Evolutionary conservation across 2,113 vertebrate species (phyloP), one percentile per base, ranked within the genome.

Genomic region (Eretmodus cyanostictus): DNA sequence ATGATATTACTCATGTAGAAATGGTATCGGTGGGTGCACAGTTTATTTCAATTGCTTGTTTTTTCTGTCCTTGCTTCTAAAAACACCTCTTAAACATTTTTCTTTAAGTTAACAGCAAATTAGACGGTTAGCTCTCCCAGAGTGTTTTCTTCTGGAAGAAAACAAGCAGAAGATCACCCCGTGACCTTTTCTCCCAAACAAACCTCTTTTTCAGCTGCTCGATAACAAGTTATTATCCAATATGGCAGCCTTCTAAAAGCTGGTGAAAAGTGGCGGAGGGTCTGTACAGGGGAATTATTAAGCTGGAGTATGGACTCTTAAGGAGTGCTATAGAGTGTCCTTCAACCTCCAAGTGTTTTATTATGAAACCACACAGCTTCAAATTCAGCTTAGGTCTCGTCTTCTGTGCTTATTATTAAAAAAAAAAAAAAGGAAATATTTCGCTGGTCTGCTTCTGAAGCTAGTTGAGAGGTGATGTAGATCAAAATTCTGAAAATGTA

Each of bases 171-270:
- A 85, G 68, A 82, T 94, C 87, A 92, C 92, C 93, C 73, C 80
- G 6, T 93, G 93, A 95, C 95, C 95, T 90, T 88, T 89, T 54
- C 79, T 87, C 19, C 19, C 80, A 92, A 88, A 86, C 29, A 34
- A 36, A 89, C 92, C 71, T 89, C 85, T 91, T 76, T 93, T 90
- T 93, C 88, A 92, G 94, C 89, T 91, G 92, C 93, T 92, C 93
- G 94, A 95, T 96, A 95, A 95, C 95, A 94, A 95, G 89, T 96
- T 95, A 95, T 95, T 95, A 94, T 95, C 89, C 91, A 96, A 91
- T 91, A 87, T 87, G 88, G 90, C 87, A 89, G 91, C 79, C 76
- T 90, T 90, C 90, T 90, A 38, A 92, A 87, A 88, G 92, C 89
- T 84, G 66, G 81, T 86, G 87, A 89, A 88, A 92, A 89, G 91